A percentile compares a stretch with the other conserved stretches of the same genome.
Conservation (phyloP, 2,113 vertebrate genomes). For the Semnopithecus entellus region DNA sequence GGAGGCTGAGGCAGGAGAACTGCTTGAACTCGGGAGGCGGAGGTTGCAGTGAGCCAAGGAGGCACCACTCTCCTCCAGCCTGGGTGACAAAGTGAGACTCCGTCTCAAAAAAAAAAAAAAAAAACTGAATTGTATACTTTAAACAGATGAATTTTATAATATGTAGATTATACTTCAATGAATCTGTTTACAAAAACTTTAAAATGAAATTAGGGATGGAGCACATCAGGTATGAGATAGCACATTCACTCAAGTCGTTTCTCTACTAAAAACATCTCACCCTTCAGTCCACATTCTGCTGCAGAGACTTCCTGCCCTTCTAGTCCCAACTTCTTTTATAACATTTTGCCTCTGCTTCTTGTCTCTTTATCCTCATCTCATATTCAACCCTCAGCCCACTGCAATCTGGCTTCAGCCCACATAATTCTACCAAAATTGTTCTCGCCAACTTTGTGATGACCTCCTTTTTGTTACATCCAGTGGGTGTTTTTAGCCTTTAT, state of each 20-base stretch:
- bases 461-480: background rate
- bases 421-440: background rate
- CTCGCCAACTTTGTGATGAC: constrained; percentile 3
- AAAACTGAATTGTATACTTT: background rate
- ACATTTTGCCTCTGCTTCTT: constrained; percentile 5
- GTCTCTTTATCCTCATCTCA: constrained; percentile 35
- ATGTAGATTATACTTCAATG: background rate
- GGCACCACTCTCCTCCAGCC: too few species aligned
- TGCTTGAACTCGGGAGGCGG: too few species aligned
- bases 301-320: background rate
- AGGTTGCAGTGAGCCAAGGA: too few species aligned
- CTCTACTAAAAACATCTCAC: background rate
- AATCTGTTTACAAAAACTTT: background rate
- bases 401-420: constrained; percentile 69
- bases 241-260: background rate
- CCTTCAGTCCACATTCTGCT: background rate
- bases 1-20: too few species aligned
- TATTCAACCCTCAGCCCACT: constrained; percentile 60
- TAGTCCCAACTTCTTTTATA: constrained; percentile 4
- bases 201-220: background rate
- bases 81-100: too few species aligned
- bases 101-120: background rate
- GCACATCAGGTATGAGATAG: background rate
- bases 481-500: background rate
- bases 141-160: background rate